phyloP scores from a whole-genome alignment of 2,797 vertebrate genomes.

The Lithobates sylvaticus region DNA sequence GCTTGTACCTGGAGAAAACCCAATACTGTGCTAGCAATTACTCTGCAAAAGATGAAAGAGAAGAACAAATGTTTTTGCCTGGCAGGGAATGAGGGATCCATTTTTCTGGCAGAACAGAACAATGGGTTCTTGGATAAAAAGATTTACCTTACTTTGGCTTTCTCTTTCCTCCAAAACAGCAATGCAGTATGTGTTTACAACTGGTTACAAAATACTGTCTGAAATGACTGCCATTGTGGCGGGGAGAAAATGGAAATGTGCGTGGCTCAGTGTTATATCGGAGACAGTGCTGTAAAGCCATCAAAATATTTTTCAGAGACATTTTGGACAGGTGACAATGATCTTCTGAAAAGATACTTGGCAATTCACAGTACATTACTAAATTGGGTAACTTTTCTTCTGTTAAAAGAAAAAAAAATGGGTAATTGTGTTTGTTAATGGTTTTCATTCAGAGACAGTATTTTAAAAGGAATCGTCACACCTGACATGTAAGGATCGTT shows the following conservation, averaged over 20 bases:
- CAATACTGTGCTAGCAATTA: conserved; percentile 11
- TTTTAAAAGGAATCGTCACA: not conserved
- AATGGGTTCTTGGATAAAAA: not conserved
- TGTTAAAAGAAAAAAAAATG: no score
- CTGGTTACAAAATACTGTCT: not conserved
- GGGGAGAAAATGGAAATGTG: no score
- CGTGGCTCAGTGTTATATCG: no score
- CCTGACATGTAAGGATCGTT: no score
- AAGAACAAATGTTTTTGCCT: conserved; percentile 37
- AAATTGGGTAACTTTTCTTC: not conserved
- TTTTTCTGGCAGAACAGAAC: conserved; percentile 14
- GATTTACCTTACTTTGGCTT: conserved; percentile 7
- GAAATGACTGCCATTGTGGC: not conserved
- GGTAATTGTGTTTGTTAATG: not conserved
- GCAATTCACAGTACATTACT: not conserved
- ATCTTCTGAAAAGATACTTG: not conserved
- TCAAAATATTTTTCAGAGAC: not conserved
- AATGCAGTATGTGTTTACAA: not conserved
- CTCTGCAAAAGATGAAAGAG: conserved; percentile 13
- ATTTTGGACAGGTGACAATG: not conserved
- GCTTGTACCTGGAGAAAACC: not conserved
- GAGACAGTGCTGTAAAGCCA: no score
- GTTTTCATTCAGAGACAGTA: not conserved
- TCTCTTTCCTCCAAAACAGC: not conserved
- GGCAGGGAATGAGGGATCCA: not conserved